A percentile compares a stretch with the other conserved stretches of the same genome.
These are phyloP conservation scores for Apteryx mantelli DNA, from an alignment of 2,113 vertebrate genomes.

Conservation along the genomic window DNA sequence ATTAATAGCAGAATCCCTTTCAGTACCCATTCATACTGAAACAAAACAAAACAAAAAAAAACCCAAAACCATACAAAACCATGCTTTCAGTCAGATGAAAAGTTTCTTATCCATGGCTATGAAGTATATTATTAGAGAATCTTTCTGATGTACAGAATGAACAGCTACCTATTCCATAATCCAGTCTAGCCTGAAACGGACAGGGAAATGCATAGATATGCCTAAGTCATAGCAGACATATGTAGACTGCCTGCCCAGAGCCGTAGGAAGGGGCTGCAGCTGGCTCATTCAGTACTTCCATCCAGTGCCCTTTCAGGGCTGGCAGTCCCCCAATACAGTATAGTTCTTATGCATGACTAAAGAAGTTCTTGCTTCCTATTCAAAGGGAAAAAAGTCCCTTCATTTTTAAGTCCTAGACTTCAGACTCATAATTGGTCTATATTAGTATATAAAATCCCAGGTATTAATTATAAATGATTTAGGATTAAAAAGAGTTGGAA, in stretches of 20 bases:
- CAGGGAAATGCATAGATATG: neutral
- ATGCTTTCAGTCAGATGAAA: neutral
- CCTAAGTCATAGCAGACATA: neutral
- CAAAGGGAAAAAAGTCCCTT: neutral
- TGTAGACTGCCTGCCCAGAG: neutral
- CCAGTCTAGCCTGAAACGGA: neutral
- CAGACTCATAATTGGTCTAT: neutral
- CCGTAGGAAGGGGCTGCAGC: neutral
- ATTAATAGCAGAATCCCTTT: neutral
- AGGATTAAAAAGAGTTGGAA: neutral
- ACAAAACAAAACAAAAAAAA: neutral
- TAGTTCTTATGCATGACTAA: neutral
- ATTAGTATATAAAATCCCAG: neutral
- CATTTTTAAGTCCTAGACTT: neutral
- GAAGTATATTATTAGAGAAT: neutral
- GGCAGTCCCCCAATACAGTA: neutral
- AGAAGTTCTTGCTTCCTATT: rapidly evolving
- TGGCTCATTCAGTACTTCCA: neutral
- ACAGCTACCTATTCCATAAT: neutral
- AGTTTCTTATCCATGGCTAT: neutral
- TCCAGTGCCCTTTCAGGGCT: neutral
- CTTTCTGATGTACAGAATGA: neutral
- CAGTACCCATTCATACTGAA: neutral
- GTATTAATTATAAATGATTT: neutral
- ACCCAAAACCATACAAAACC: neutral